These are phyloP conservation scores for Platorchestia sp. DNA, from an alignment of 1,140 invertebrate genomes.

Conservation along the genomic window DNA sequence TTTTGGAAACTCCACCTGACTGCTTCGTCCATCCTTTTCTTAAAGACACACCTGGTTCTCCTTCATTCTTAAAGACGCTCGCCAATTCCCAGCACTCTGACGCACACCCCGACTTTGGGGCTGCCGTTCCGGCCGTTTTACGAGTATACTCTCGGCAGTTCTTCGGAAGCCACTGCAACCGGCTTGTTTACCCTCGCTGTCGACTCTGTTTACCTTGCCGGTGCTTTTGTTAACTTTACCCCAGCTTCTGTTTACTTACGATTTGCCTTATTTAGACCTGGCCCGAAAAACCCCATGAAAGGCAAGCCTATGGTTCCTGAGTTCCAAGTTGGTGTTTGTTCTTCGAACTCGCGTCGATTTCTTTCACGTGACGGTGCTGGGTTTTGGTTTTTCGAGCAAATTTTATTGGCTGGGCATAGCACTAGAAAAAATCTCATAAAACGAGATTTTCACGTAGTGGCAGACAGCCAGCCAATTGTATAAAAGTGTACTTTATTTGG, in stretches of 20 bases:
- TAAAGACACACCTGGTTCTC: background rate
- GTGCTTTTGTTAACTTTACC: slow-evolving; percentile 52
- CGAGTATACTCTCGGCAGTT: background rate
- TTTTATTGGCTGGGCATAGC: background rate
- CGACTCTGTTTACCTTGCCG: slow-evolving; percentile 52
- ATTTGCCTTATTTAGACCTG: slow-evolving; percentile 52
- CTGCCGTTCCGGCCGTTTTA: background rate
- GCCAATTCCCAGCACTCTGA: background rate
- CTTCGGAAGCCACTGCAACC: slow-evolving; percentile 22
- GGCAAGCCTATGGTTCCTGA: background rate
- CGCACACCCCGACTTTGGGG: background rate
- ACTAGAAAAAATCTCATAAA: background rate
- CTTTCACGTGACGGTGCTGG: background rate
- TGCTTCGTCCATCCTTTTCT: background rate
- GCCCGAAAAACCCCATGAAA: slow-evolving; percentile 11
- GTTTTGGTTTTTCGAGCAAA: background rate
- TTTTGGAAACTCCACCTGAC: background rate
- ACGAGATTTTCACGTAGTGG: background rate
- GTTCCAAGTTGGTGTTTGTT: slow-evolving; percentile 12
- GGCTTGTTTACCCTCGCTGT: slow-evolving; percentile 27
- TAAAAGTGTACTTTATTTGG: background rate
- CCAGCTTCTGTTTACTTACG: slow-evolving; percentile 49
- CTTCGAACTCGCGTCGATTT: slow-evolving; percentile 36
- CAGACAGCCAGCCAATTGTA: background rate
- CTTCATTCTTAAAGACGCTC: background rate